A percentile compares a stretch with the other conserved stretches of the same genome.
Conservation (phyloP, 2,113 vertebrate species). For the Gallinago undulata region DNA sequence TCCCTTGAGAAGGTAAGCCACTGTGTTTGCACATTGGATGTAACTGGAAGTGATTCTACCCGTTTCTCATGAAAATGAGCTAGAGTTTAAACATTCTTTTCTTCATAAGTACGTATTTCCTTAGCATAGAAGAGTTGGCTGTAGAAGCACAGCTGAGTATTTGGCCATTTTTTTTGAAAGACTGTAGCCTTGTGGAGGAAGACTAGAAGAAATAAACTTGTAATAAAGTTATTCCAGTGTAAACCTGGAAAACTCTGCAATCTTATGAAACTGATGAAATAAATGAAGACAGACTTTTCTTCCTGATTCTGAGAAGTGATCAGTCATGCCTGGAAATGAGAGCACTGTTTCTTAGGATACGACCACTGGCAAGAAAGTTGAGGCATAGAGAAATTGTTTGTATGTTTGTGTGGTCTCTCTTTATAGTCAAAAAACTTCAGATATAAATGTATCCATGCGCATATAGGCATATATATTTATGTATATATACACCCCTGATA, state of each 20-base stretch:
- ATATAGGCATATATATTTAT: not conserved
- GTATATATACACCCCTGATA: not conserved
- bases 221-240: not conserved
- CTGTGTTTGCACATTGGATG: not conserved
- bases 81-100: not conserved
- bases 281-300: not conserved
- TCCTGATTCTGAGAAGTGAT: not conserved
- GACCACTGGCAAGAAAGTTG: not conserved
- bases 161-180: not conserved
- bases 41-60: not conserved
- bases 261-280: not conserved
- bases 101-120: not conserved
- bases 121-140: not conserved
- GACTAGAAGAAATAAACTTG: not conserved
- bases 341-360: not conserved
- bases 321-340: not conserved
- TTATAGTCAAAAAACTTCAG: not conserved
- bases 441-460: not conserved
- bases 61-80: not conserved
- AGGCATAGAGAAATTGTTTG: not conserved
- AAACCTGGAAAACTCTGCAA: not conserved
- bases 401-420: not conserved
- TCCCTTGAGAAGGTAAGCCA: not conserved
- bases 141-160: not conserved
- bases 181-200: not conserved